Percentiles rank a stretch among this genome's conserved stretches.
phyloP scores from a whole-genome alignment of 2,888 invertebrate genomes.

The Tetragonula carbonaria region DNA sequence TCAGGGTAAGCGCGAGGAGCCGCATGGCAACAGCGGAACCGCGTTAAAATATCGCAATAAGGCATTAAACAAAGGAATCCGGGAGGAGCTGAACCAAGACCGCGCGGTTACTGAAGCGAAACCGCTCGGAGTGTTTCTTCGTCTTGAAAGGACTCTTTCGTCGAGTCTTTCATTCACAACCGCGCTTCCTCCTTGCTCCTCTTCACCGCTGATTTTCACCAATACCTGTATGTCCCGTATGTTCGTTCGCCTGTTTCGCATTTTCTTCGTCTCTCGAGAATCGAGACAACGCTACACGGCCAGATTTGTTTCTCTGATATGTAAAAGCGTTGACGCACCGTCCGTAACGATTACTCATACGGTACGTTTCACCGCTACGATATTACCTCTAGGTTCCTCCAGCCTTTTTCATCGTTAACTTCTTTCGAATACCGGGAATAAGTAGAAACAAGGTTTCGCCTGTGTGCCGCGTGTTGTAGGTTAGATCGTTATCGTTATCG shows the following conservation, averaged over 20 bases:
- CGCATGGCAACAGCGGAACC: constrained; percentile 75
- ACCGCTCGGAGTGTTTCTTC: constrained; percentile 67
- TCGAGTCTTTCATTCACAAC: constrained; percentile 61
- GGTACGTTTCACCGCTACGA: constrained; percentile 4
- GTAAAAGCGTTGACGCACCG: constrained; percentile 27
- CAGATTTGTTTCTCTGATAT: constrained; percentile 35
- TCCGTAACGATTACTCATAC: constrained; percentile 42
- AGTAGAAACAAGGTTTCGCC: constrained; percentile 6
- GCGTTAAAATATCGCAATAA: constrained; percentile 80
- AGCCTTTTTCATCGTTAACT: background rate
- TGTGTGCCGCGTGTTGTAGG: background rate
- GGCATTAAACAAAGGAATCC: constrained; percentile 82
- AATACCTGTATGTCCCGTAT: background rate
- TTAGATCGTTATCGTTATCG: background rate
- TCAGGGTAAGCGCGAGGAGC: constrained; percentile 52
- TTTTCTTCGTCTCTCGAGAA: constrained; percentile 6
- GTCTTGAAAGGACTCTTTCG: constrained; percentile 66
- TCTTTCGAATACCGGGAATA: constrained; percentile 3
- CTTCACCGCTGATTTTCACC: constrained; percentile 14
- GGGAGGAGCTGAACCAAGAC: constrained; percentile 80
- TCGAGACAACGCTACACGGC: constrained; percentile 7
- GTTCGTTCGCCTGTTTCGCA: background rate
- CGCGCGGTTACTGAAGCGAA: constrained; percentile 80
- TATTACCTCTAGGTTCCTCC: constrained; percentile 10
- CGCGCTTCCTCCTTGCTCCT: constrained; percentile 30